A percentile compares a stretch with the other conserved stretches of the same genome.
Evolutionary conservation across 2,113 vertebrate genomes (phyloP).

Genomic region (Labrus mixtus): DNA sequence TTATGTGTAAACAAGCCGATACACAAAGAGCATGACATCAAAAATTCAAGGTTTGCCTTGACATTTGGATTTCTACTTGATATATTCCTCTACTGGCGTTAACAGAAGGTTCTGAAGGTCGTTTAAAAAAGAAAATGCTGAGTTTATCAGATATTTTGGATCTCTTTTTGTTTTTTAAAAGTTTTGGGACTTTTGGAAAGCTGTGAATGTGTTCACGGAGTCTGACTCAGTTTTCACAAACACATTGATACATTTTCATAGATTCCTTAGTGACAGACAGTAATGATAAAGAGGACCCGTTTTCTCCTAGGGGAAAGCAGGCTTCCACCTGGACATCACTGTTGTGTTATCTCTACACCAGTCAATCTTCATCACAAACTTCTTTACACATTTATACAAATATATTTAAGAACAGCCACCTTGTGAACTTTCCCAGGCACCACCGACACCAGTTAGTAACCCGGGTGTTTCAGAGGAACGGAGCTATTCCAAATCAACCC

Average conservation of each 20-base stretch:
- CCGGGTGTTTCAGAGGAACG: constrained; percentile 18
- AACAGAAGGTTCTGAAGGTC: neutral
- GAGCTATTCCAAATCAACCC: constrained; percentile 66
- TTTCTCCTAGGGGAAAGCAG: neutral
- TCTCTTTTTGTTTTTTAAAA: neutral
- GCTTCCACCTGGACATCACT: neutral
- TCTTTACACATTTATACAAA: neutral
- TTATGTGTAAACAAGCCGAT: constrained; percentile 20
- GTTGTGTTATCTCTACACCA: neutral
- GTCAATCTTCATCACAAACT: neutral
- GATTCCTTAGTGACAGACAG: no score
- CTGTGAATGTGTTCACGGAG: no score
- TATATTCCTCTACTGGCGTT: constrained; percentile 1
- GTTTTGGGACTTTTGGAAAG: no score
- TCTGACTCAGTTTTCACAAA: no score
- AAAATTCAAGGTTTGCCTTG: constrained; percentile 25
- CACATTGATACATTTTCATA: no score
- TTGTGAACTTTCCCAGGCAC: constrained; percentile 39
- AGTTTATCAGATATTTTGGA: neutral
- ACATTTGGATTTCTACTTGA: constrained; percentile 31
- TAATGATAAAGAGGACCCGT: neutral
- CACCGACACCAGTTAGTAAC: constrained; percentile 18
- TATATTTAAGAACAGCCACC: constrained; percentile 20
- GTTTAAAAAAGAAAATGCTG: neutral
- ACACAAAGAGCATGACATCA: constrained; percentile 1